Evolutionary conservation across 2,113 vertebrate species (phyloP).

Genomic region (Calonectris borealis): DNA sequence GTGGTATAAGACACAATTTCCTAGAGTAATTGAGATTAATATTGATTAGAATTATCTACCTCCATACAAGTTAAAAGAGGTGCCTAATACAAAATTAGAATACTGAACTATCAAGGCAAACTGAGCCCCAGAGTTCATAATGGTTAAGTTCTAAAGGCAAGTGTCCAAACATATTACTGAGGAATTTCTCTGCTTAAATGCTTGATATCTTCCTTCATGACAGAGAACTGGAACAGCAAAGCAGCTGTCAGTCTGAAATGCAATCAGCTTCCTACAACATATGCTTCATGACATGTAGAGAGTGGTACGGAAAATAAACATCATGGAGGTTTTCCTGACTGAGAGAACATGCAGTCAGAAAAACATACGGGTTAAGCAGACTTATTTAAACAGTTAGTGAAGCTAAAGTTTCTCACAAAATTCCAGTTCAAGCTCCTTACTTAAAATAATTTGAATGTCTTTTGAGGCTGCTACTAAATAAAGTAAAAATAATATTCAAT

Average conservation of each 20-base stretch:
- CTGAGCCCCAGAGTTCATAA: neutral
- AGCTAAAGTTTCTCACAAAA: neutral
- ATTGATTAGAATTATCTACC: neutral
- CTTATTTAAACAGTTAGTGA: neutral
- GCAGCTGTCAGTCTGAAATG: constrained; percentile 42
- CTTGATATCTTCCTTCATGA: neutral
- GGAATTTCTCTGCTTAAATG: neutral
- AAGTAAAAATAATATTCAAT: neutral
- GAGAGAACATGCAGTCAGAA: neutral
- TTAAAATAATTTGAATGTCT: neutral
- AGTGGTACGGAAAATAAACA: constrained; percentile 25
- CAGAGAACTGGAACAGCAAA: constrained; percentile 13
- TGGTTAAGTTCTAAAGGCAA: neutral
- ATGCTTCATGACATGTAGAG: constrained; percentile 10
- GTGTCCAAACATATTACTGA: neutral
- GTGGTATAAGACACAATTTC: neutral
- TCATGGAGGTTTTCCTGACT: neutral
- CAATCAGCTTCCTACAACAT: neutral
- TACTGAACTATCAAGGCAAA: neutral
- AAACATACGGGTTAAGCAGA: neutral
- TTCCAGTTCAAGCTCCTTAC: neutral
- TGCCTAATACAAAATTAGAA: neutral
- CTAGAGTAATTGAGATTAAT: neutral
- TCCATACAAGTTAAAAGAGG: neutral
- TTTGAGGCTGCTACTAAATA: neutral